Evolutionary conservation across 2,113 vertebrate species (phyloP), one percentile per base, ranked within the genome.

Genomic region (Hemiprocne comata): DNA sequence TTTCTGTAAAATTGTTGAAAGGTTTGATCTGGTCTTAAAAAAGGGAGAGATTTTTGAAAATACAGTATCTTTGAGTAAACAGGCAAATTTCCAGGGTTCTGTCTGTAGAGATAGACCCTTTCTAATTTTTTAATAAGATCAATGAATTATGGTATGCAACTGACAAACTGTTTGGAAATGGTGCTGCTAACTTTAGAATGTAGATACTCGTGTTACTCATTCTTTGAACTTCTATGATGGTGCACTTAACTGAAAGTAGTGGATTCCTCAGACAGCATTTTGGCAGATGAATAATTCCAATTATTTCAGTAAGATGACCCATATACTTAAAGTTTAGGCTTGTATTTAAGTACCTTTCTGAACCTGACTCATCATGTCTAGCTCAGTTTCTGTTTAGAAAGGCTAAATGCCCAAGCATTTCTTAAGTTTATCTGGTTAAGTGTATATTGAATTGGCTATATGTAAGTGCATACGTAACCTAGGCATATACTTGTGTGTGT

Each of bases 401-500:
- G 33, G 9, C 64, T 64, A 53, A 83, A 53, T 7, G 13, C 82
- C 40, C 70, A 44, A 80, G 10, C 6, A 23, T 64, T 48, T 87
- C 70, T 23, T 36, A 62, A 70, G 28, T 66, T 81, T 66, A 46
- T 21, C 53, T 93, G 24, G 26, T 86, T 64, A 80, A 66, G 4
- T 70, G 21, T 84, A 7, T 87, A 31, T 44, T 70, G 40, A 87
- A 87, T 85, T 87, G 55, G 40, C 51, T 74, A 26, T 95, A 72
- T 82, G 54, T 83, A 83, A 95, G 58, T 23, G 16, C 89, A 83
- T 83, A 51, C 16, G 87, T 95, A 71, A 94, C 89, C 94, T 95
- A 79, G 91, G 81, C 87, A 73, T 93, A 82, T 77, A 28, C 51
- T 94, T 94, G 89, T 70, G 91, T 95, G 54, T 8, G 1, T 67